Base-by-base conservation (phyloP, 1,140 invertebrate genomes). In the Anastrepha ludens region DNA sequence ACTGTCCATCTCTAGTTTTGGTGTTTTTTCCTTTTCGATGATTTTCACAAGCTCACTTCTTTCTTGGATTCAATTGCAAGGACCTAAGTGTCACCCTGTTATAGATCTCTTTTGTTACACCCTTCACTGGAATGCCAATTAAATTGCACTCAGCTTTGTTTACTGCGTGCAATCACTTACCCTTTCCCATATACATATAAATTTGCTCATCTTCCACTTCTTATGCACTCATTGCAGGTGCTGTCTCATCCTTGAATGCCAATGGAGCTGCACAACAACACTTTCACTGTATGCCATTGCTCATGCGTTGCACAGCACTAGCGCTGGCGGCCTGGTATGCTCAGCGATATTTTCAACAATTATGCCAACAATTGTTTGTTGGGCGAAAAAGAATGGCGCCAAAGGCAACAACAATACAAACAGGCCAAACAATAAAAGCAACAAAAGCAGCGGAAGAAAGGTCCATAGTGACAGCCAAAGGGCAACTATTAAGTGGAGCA, bases 201-300 rank as follows among this genome's bases (percentile, higher is more conserved):
- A 59, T 86, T 7, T 41, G 39, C 29, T 86, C 29, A 60, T 41
- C 85, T 20, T 41, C 29, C n/a, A 60, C 39, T 60, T 55, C 6
- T 44, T 86, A 86, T 86, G 50, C 29, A 29, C 29, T 86, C n/a
- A 74, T 85, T 88, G 41, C 70, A 88, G 87, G 87, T 86, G 87
- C 85, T 64, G 87, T 86, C 44, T 88, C 87, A 67, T 88, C 87
- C 64, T 58, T 88, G 64, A 88, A 88, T 88, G 85, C 87, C 85
- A 88, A 85, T 60, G 85, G 85, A n/a, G 87, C 87, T 58, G 50
- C 67, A 62, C 85, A 88, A 58, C 86, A 70, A 44, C 85, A 86
- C 58, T 88, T 60, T 88, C 65, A 86, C 47, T 88, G 85, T 50
- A 20, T 87, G 67, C 78, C 87, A 74, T 86, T 86, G 85, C 67